These are phyloP conservation scores for Malurus elegans DNA, from an alignment of 2,113 vertebrate genomes.

Conservation along the genomic window DNA sequence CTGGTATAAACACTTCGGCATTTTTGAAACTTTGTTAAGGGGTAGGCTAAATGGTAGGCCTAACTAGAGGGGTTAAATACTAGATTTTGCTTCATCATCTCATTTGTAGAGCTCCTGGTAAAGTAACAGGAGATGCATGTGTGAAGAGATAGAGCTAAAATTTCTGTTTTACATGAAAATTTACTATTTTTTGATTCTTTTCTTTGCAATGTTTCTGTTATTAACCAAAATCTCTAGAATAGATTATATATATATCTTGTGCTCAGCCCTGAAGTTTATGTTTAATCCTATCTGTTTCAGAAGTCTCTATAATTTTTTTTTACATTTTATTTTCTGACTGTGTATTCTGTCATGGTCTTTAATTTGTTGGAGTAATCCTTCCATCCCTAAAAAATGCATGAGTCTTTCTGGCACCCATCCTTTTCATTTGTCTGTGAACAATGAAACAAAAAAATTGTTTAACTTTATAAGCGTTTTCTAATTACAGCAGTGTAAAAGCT, in stretches of 20 bases:
- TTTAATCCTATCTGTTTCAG: background rate
- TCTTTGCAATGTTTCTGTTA: background rate
- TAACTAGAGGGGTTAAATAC: background rate
- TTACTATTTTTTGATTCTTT: background rate
- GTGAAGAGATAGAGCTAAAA: background rate
- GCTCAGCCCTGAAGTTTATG: background rate
- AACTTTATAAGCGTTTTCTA: background rate
- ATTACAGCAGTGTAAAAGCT: background rate
- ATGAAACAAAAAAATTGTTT: background rate
- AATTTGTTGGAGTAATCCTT: background rate
- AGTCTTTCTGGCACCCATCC: background rate
- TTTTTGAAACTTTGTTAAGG: background rate
- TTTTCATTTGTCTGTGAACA: slow-evolving; percentile 9
- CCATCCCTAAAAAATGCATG: background rate
- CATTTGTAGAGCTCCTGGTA: background rate
- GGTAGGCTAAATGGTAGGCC: background rate
- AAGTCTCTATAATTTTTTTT: background rate
- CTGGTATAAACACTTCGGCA: background rate
- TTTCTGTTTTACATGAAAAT: background rate
- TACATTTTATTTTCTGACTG: background rate
- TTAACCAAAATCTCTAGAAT: background rate
- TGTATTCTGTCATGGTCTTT: background rate
- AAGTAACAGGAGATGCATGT: background rate
- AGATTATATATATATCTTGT: background rate
- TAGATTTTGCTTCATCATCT: background rate